Conservation (phyloP, 2,797 vertebrate genomes). For the Rhinella marina region DNA sequence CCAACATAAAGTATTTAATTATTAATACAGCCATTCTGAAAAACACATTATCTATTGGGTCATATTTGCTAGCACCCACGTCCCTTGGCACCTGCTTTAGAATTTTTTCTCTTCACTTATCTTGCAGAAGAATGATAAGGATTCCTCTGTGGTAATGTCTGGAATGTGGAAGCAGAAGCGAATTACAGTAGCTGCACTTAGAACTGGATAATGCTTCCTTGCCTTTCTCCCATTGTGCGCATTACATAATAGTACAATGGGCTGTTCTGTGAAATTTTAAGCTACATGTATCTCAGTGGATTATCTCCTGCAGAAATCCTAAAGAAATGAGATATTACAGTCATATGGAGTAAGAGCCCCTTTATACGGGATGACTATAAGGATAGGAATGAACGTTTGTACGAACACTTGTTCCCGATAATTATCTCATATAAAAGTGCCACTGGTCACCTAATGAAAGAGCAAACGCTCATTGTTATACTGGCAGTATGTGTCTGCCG, state of each 20-base stretch:
- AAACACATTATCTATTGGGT: constrained; percentile 2
- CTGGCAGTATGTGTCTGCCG: too few species aligned
- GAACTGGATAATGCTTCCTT: constrained; percentile 20
- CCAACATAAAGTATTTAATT: constrained; percentile 14
- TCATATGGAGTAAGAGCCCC: constrained; percentile 9
- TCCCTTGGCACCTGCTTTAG: constrained; percentile 65
- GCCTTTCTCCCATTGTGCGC: neutral
- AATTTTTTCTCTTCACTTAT: constrained; percentile 66
- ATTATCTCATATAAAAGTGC: too few species aligned
- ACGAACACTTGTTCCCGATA: too few species aligned
- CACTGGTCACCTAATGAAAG: neutral
- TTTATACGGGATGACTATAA: neutral
- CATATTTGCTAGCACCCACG: neutral
- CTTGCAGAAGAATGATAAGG: constrained; percentile 67
- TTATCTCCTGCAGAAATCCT: neutral
- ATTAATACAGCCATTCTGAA: constrained; percentile 10
- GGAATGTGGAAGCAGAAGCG: constrained; percentile 61
- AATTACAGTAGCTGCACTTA: constrained; percentile 21
- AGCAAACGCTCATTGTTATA: too few species aligned
- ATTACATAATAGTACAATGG: constrained; percentile 26
- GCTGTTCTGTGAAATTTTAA: neutral
- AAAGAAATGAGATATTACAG: constrained; percentile 10
- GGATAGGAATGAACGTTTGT: too few species aligned
- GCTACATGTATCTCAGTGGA: neutral
- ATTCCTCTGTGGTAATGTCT: constrained; percentile 61